phyloP scores from a whole-genome alignment of 2,888 invertebrate genomes.

The Camponotus fellah region DNA sequence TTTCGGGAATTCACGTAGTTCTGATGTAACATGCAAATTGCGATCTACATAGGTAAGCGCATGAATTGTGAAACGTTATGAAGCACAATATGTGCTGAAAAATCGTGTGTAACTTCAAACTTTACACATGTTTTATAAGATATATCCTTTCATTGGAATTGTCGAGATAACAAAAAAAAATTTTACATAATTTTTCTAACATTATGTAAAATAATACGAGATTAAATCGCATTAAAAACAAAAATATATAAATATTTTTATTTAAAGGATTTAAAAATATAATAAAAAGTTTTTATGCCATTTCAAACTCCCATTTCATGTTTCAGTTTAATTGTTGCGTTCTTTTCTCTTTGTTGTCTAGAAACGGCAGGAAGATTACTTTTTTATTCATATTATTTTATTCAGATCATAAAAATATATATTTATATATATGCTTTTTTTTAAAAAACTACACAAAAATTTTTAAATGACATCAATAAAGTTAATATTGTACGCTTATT shows the following conservation, averaged over 20 bases:
- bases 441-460: neutral
- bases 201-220: neutral
- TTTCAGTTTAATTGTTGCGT: neutral
- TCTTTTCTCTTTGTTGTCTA: neutral
- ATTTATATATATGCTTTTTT: neutral
- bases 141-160: neutral
- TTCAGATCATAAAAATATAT: neutral
- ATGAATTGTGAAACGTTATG: slow-evolving; percentile 10
- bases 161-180: neutral
- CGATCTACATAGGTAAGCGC: neutral
- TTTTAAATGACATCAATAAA: neutral
- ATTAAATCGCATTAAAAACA: neutral
- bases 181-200: neutral
- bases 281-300: neutral
- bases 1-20: slow-evolving; percentile 21
- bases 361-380: neutral
- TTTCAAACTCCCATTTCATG: neutral
- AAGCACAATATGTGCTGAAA: neutral
- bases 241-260: neutral
- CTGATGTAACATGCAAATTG: slow-evolving; percentile 34
- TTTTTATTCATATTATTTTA: neutral
- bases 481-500: neutral
- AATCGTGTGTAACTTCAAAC: neutral
- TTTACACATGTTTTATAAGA: neutral
- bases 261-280: neutral